A percentile compares a stretch with the other conserved stretches of the same genome.
Conservation (phyloP, 2,888 invertebrate genomes). For the Heliconius cydno region DNA sequence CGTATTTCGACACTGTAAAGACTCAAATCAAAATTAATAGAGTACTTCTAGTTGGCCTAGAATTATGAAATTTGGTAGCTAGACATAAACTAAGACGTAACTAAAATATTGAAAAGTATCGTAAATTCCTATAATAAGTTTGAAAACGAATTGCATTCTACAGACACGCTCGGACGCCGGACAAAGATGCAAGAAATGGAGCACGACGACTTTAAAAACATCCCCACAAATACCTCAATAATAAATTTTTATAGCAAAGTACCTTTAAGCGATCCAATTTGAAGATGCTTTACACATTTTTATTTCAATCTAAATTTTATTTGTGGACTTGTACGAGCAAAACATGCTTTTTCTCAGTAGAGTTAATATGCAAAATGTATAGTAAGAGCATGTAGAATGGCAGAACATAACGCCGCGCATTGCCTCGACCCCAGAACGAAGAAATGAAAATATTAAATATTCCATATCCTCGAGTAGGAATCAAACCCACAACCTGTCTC, state of each 20-base stretch:
- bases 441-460: background rate
- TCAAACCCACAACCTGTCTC: background rate
- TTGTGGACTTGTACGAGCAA: background rate
- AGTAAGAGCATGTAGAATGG: background rate
- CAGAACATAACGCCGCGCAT: too few species aligned
- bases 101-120: background rate
- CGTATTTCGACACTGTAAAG: too few species aligned
- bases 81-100: background rate
- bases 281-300: slow-evolving; percentile 11
- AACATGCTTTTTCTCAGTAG: background rate
- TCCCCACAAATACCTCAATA: slow-evolving; percentile 22
- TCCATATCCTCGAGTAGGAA: background rate
- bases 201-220: slow-evolving; percentile 37
- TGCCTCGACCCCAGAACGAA: background rate
- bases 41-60: too few species aligned
- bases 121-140: background rate
- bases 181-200: slow-evolving; percentile 34
- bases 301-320: background rate
- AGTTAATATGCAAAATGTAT: background rate
- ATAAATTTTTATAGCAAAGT: slow-evolving; percentile 28
- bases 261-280: slow-evolving; percentile 8
- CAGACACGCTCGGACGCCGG: slow-evolving; percentile 25
- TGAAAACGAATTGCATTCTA: slow-evolving; percentile 28
- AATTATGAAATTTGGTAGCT: too few species aligned
- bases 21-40: too few species aligned